phyloP scores from a whole-genome alignment of 2,888 invertebrate genomes.

The Sesamia inferens region DNA sequence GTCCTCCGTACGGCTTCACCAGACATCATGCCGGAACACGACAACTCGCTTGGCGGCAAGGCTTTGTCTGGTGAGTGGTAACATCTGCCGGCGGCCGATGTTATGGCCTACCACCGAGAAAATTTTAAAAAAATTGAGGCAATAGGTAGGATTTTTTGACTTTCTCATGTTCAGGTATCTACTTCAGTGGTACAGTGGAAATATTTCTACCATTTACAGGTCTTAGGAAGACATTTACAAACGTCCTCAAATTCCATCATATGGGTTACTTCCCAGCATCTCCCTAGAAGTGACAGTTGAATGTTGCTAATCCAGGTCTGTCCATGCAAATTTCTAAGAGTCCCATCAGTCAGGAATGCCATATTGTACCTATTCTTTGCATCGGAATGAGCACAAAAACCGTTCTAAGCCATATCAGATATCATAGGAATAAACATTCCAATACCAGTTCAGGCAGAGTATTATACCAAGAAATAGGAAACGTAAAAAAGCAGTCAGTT shows the following conservation, averaged over 20 bases:
- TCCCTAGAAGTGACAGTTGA: background rate
- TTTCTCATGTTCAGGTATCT: too few relatives aligned
- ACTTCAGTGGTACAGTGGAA: background rate
- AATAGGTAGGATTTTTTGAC: background rate
- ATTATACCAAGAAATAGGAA: constrained; percentile 11
- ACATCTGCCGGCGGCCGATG: too few relatives aligned
- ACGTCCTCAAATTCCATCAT: background rate
- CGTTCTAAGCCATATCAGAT: constrained; percentile 22
- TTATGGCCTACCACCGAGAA: too few relatives aligned
- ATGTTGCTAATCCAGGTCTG: constrained; percentile 16
- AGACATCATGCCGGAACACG: too few relatives aligned
- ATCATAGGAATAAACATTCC: constrained; percentile 40
- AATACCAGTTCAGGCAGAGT: constrained; percentile 16
- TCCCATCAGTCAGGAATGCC: constrained; percentile 12
- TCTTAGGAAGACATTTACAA: background rate
- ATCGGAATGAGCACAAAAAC: constrained; percentile 16
- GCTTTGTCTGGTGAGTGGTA: too few relatives aligned
- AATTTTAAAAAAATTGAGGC: constrained; percentile 3
- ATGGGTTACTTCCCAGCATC: background rate
- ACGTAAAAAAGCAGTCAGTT: constrained; percentile 32
- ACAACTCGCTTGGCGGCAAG: too few relatives aligned
- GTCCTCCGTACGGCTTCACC: too few relatives aligned
- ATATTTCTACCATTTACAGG: background rate
- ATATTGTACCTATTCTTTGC: background rate
- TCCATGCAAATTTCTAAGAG: constrained; percentile 24